These are phyloP conservation scores for Mola mola DNA, from an alignment of 2,113 vertebrate genomes.

Conservation along the genomic window DNA sequence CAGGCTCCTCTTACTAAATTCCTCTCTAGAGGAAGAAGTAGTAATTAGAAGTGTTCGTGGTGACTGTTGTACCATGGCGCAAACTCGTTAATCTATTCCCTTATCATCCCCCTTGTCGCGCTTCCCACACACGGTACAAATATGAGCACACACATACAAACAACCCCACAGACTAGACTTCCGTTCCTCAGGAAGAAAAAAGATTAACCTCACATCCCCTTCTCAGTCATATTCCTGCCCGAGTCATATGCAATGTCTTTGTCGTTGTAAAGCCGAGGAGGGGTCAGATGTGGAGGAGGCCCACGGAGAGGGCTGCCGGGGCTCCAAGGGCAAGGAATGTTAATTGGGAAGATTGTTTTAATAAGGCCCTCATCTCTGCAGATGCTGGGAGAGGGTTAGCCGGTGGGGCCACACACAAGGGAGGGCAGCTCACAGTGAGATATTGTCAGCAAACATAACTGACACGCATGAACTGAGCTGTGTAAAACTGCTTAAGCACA, in stretches of 20 bases:
- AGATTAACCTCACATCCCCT: slow-evolving; percentile 54
- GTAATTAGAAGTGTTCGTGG: slow-evolving; percentile 33
- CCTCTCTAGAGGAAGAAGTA: too few relatives aligned
- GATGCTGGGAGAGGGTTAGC: slow-evolving; percentile 67
- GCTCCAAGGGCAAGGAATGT: slow-evolving; percentile 78
- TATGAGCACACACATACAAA: slow-evolving; percentile 36
- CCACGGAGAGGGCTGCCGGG: slow-evolving; percentile 25
- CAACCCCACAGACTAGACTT: slow-evolving; percentile 24
- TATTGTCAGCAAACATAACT: slow-evolving; percentile 66
- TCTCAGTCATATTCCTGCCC: slow-evolving; percentile 11
- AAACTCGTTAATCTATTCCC: slow-evolving; percentile 31
- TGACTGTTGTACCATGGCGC: slow-evolving; percentile 6
- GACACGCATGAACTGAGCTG: slow-evolving; percentile 52
- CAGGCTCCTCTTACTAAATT: slow-evolving; percentile 34
- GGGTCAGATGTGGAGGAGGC: slow-evolving; percentile 46
- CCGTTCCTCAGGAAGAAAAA: slow-evolving; percentile 48
- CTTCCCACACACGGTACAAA: slow-evolving; percentile 4
- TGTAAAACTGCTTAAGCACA: slow-evolving; percentile 45
- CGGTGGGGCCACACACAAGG: slow-evolving; percentile 65
- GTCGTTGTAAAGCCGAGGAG: slow-evolving; percentile 50
- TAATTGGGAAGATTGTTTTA: slow-evolving; percentile 84
- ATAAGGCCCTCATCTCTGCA: slow-evolving; percentile 78
- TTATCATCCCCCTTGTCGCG: slow-evolving; percentile 2
- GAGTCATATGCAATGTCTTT: slow-evolving; percentile 63
- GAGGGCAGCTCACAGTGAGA: slow-evolving; percentile 53